Evolutionary conservation across 1,140 invertebrate genomes (phyloP).

Genomic region (Amyelois transitella): DNA sequence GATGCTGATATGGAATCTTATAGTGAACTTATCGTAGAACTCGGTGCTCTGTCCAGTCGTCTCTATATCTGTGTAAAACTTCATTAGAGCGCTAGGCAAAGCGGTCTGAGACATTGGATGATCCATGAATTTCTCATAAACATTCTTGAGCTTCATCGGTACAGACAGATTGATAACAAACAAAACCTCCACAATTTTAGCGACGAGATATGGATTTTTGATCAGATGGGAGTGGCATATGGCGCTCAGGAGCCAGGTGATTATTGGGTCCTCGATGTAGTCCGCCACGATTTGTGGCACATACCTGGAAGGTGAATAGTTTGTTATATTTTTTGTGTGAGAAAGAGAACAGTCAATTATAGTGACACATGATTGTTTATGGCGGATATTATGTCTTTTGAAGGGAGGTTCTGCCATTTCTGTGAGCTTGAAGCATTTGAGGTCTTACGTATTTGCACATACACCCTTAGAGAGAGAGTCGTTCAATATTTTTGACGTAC

Average conservation of each 20-base stretch:
- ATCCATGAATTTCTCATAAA: slow-evolving; percentile 78
- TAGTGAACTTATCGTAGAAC: slow-evolving; percentile 99
- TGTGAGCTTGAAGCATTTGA: no score
- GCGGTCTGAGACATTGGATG: slow-evolving; percentile 89
- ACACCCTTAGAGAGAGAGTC: no score
- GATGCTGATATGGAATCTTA: slow-evolving; percentile 96
- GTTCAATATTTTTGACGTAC: no score
- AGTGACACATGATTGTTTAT: no score
- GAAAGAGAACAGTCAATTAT: no score
- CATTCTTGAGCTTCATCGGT: slow-evolving; percentile 79
- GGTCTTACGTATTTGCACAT: no score
- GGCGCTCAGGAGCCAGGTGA: slow-evolving; percentile 91
- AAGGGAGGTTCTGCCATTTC: no score
- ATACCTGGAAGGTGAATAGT: slow-evolving; percentile 77
- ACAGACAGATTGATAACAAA: slow-evolving; percentile 93
- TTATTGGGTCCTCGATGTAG: slow-evolving; percentile 86
- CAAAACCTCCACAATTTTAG: slow-evolving; percentile 95
- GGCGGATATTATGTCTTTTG: no score
- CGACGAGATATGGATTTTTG: slow-evolving; percentile 96
- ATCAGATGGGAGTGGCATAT: slow-evolving; percentile 93
- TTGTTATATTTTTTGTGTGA: no score
- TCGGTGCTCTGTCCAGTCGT: slow-evolving; percentile 97
- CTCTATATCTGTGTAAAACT: slow-evolving; percentile 99
- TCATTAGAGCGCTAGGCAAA: slow-evolving; percentile 93
- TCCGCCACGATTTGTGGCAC: slow-evolving; percentile 84